Evolutionary conservation across 2,888 invertebrate species (phyloP).

Genomic region (Agrochola circellaris): DNA sequence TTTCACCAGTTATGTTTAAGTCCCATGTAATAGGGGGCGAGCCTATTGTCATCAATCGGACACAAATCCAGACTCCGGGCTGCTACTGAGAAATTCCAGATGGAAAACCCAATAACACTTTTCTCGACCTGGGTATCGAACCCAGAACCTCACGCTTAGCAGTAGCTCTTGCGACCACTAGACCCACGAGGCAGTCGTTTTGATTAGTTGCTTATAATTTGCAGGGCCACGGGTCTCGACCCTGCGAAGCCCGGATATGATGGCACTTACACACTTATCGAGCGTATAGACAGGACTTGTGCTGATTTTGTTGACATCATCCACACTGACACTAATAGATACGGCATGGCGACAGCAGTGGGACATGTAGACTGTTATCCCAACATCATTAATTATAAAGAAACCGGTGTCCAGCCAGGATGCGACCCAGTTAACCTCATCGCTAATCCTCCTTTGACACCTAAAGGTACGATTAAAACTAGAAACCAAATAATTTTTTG

Average conservation of each 20-base stretch:
- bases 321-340: not conserved
- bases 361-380: conserved; percentile 1
- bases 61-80: no score
- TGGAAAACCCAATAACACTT: no score
- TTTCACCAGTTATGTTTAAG: no score
- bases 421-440: not conserved
- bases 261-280: fast-evolving
- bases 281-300: not conserved
- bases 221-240: conserved; percentile 21
- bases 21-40: no score
- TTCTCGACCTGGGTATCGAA: no score
- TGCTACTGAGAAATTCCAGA: no score
- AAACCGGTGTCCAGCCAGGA: conserved; percentile 12
- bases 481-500: not conserved
- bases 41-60: no score
- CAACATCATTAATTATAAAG: not conserved
- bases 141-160: not conserved
- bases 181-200: not conserved
- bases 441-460: no score
- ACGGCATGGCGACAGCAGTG: not conserved
- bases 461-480: no score
- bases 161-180: no score
- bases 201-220: conserved; percentile 7
- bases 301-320: conserved; percentile 7
- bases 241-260: conserved; percentile 11